Evolutionary conservation across 2,113 vertebrate genomes (phyloP).

Genomic region (Sorex araneus): DNA sequence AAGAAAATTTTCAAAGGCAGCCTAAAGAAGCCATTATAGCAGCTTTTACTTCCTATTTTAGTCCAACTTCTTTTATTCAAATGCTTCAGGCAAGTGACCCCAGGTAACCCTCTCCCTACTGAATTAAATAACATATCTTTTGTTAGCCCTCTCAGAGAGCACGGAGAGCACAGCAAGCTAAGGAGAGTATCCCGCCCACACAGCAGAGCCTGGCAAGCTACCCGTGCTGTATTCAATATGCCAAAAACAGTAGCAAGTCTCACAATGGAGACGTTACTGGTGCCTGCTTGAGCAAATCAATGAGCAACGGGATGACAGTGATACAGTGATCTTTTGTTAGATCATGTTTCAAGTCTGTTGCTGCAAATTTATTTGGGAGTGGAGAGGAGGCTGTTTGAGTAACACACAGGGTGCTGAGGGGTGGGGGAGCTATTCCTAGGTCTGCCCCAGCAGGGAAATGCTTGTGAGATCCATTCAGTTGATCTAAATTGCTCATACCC

Average conservation of each 20-base stretch:
- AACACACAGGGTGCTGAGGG: too few species aligned
- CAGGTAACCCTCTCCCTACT: conserved; percentile 49
- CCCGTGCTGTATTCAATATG: too few species aligned
- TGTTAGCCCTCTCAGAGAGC: too few species aligned
- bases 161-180: too few species aligned
- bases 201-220: too few species aligned
- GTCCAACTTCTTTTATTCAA: conserved; percentile 59
- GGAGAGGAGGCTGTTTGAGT: too few species aligned
- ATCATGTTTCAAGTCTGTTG: conserved; percentile 59
- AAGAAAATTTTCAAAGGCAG: conserved; percentile 59
- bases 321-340: conserved; percentile 35
- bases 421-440: too few species aligned
- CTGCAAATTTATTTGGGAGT: conserved; percentile 24
- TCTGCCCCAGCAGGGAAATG: background rate
- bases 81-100: conserved; percentile 13
- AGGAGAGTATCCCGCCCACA: too few species aligned
- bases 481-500: conserved; percentile 13
- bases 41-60: conserved; percentile 70
- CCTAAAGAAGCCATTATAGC: conserved; percentile 69
- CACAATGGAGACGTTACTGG: too few species aligned
- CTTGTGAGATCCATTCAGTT: conserved; percentile 51
- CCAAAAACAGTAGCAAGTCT: too few species aligned
- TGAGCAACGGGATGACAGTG: too few species aligned
- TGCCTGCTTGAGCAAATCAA: too few species aligned
- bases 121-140: conserved; percentile 52